A percentile compares a stretch with the other conserved stretches of the same genome.
Evolutionary conservation across 64 coral and sea anemone species (phyloP).

Genomic region (Porites australiensis): DNA sequence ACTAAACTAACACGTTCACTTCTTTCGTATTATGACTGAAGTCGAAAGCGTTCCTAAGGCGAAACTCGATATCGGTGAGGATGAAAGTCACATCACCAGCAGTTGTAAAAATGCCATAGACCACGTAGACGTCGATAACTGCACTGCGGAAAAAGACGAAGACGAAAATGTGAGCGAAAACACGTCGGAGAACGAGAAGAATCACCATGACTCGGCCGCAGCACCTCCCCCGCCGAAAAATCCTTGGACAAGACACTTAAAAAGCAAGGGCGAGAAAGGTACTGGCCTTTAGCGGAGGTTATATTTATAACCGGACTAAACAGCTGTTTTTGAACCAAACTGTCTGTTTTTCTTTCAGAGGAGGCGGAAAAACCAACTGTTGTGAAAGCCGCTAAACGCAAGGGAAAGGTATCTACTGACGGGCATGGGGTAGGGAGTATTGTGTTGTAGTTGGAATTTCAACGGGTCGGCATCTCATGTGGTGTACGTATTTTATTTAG

Average conservation of each 20-base stretch:
- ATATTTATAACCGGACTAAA: background rate
- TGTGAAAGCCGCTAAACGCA: constrained; percentile 67
- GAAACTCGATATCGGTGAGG: constrained; percentile 54
- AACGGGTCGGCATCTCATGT: background rate
- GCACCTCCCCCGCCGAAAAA: constrained; percentile 76
- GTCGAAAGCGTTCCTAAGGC: constrained; percentile 72
- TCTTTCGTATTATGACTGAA: constrained; percentile 78
- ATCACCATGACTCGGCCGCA: constrained; percentile 6
- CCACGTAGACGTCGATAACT: constrained; percentile 27
- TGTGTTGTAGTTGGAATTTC: background rate
- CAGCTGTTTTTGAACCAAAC: background rate
- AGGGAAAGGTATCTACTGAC: constrained; percentile 58
- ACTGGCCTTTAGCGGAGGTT: background rate
- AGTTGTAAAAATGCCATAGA: constrained; percentile 44
- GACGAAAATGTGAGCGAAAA: constrained; percentile 22
- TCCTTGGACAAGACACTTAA: constrained; percentile 80
- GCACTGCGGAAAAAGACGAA: constrained; percentile 9
- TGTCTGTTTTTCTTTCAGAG: constrained; percentile 44
- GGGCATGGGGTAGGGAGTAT: background rate
- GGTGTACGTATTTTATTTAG: constrained; percentile 20
- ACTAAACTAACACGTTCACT: constrained; percentile 69
- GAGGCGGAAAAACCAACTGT: constrained; percentile 66
- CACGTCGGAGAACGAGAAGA: constrained; percentile 16
- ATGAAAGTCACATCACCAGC: constrained; percentile 50
- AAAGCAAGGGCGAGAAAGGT: constrained; percentile 62